Percentiles rank a stretch among this genome's conserved stretches.
Evolutionary conservation across 2,113 vertebrate genomes (phyloP).

Genomic region (human): DNA sequence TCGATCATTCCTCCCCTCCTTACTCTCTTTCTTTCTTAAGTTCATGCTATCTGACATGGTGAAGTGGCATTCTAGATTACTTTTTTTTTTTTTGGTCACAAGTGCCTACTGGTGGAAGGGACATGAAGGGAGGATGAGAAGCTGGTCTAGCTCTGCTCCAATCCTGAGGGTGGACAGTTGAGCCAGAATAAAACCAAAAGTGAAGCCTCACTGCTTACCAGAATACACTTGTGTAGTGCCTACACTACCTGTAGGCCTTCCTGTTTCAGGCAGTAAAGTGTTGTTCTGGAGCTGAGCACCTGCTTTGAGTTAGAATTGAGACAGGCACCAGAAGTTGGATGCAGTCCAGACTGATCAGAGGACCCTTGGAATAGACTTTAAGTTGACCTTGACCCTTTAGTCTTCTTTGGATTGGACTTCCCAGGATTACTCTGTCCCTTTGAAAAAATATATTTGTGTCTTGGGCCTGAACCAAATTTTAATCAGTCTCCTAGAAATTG

Average conservation of each 20-base stretch:
- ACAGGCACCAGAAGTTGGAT: neutral
- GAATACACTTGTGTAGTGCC: neutral
- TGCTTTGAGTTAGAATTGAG: neutral
- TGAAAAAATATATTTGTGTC: slow-evolving; percentile 12
- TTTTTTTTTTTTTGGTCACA: neutral
- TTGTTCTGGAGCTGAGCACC: neutral
- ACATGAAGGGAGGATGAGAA: neutral
- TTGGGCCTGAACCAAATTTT: slow-evolving; percentile 1
- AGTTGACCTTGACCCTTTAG: neutral
- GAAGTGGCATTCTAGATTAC: neutral
- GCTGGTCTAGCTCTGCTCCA: neutral
- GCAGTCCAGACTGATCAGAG: neutral
- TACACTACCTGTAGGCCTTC: neutral
- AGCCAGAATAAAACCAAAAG: neutral
- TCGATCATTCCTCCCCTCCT: too few species aligned
- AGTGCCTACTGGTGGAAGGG: neutral
- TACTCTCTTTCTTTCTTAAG: neutral
- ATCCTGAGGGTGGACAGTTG: neutral
- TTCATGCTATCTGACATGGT: neutral
- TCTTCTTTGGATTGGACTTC: neutral
- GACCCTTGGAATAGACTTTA: neutral
- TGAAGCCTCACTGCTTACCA: neutral
- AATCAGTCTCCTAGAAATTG: neutral
- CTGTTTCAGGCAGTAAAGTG: neutral
- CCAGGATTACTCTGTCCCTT: neutral